A percentile compares a stretch with the other conserved stretches of the same genome.
These are phyloP conservation scores for Stegodyphus mimosarum DNA, from an alignment of 1,140 invertebrate genomes.

Conservation along the genomic window DNA sequence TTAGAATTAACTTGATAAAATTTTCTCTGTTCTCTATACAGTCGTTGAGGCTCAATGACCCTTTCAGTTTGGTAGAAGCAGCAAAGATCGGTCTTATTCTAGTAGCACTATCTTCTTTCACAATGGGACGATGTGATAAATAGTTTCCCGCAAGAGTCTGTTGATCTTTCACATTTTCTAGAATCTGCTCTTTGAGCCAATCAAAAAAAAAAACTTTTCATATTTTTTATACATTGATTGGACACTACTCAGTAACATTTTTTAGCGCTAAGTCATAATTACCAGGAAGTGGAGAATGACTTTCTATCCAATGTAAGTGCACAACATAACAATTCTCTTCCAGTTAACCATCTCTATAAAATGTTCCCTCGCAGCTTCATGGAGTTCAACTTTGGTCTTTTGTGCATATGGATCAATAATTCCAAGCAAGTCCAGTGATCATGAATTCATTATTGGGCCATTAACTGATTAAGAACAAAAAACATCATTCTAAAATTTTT, in stretches of 20 bases:
- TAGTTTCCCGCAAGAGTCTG: conserved; percentile 51
- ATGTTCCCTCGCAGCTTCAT: conserved; percentile 62
- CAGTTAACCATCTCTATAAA: conserved; percentile 65
- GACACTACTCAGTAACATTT: conserved; percentile 62
- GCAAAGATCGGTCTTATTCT: too few species aligned
- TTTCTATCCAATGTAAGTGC: conserved; percentile 65
- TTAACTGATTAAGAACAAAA: too few species aligned
- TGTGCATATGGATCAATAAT: too few species aligned
- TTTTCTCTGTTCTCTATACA: conserved; percentile 46
- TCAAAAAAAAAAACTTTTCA: conserved; percentile 64
- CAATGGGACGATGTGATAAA: too few species aligned
- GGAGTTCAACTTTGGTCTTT: conserved; percentile 59
- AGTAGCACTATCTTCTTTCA: too few species aligned
- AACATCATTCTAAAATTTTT: too few species aligned
- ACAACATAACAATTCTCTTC: conserved; percentile 65
- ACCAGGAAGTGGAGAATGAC: conserved; percentile 59
- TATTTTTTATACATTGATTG: conserved; percentile 65
- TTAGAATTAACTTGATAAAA: conserved; percentile 26
- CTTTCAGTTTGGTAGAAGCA: conserved; percentile 21
- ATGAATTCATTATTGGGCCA: too few species aligned
- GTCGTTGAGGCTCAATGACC: conserved; percentile 6
- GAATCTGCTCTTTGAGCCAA: conserved; percentile 65
- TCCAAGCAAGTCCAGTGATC: too few species aligned
- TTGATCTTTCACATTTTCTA: conserved; percentile 63
- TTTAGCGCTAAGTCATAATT: conserved; percentile 62